Evolutionary conservation across 2,797 vertebrate species (phyloP).

Genomic region (Neosilurus hyrtlii): DNA sequence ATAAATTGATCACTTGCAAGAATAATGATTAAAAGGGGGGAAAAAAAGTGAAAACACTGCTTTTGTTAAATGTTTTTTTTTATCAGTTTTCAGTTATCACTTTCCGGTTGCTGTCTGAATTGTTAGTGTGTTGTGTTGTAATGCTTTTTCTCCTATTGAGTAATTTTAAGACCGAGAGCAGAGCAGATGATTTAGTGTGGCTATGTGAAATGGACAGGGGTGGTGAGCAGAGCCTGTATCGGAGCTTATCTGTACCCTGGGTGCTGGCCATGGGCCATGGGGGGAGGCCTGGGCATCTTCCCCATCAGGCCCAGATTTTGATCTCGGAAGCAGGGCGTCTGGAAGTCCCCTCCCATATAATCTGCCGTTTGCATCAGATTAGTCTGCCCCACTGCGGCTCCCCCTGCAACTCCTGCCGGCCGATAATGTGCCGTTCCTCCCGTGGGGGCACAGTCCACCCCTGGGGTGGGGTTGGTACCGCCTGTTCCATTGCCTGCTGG

Average conservation of each 20-base stretch:
- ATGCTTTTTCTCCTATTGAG: conserved; percentile 66
- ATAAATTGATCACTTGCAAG: conserved; percentile 85
- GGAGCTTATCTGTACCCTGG: conserved; percentile 99
- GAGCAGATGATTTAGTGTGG: conserved; percentile 49
- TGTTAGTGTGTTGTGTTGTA: conserved; percentile 65
- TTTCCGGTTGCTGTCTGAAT: conserved; percentile 69
- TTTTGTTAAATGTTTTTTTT: conserved; percentile 74
- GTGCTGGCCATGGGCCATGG: conserved; percentile 92
- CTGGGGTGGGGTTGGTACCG: conserved; percentile 66
- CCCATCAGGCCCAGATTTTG: conserved; percentile 93
- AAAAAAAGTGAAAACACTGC: conserved; percentile 62
- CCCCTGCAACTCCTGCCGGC: conserved; percentile 80
- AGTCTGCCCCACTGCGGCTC: conserved; percentile 83
- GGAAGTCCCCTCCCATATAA: conserved; percentile 97
- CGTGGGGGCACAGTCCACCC: conserved; percentile 84
- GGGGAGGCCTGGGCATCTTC: conserved; percentile 93
- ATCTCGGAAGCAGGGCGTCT: conserved; percentile 97
- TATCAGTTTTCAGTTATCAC: conserved; percentile 66
- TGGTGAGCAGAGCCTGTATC: conserved; percentile 62
- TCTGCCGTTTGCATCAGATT: conserved; percentile 96
- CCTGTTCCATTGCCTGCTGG: conserved; percentile 72
- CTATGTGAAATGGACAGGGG: conserved; percentile 68
- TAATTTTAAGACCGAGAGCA: conserved; percentile 74
- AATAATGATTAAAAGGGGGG: conserved; percentile 56
- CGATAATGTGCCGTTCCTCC: conserved; percentile 87